Evolutionary conservation across 1,140 invertebrate species (phyloP).

Genomic region (Drosophila orosa): DNA sequence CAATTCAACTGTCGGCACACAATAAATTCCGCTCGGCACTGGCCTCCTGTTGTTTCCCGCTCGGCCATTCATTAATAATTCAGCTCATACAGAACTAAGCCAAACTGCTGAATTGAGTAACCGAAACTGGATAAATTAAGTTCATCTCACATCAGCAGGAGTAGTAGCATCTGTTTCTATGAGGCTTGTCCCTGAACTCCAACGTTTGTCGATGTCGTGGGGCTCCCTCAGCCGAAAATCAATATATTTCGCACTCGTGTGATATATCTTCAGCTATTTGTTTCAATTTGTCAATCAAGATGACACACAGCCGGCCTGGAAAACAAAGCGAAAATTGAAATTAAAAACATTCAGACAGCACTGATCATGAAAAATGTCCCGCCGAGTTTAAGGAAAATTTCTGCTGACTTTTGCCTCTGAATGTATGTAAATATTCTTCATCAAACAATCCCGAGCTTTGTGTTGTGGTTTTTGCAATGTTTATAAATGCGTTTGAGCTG

Average conservation of each 20-base stretch:
- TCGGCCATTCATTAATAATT: conserved; percentile 60
- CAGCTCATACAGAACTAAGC: conserved; percentile 43
- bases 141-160: conserved; percentile 24
- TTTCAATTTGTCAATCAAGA: conserved; percentile 72
- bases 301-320: conserved; percentile 41
- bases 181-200: background rate
- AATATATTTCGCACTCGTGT: conserved; percentile 39
- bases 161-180: conserved; percentile 31
- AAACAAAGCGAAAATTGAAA: conserved; percentile 56
- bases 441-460: conserved; percentile 10
- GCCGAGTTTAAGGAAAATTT: conserved; percentile 12
- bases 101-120: conserved; percentile 57
- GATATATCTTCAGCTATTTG: conserved; percentile 59
- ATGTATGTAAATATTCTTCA: conserved; percentile 6
- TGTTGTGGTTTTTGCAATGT: conserved; percentile 13
- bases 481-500: conserved; percentile 18
- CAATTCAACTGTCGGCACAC: conserved; percentile 37
- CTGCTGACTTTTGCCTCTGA: conserved; percentile 5
- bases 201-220: background rate
- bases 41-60: conserved; percentile 18
- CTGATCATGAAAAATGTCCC: conserved; percentile 53
- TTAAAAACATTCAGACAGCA: conserved; percentile 57
- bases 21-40: conserved; percentile 48
- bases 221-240: conserved; percentile 20
- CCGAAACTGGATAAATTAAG: conserved; percentile 69